Conservation (phyloP, 2,888 invertebrate genomes). For the Torymus texanus region DNA sequence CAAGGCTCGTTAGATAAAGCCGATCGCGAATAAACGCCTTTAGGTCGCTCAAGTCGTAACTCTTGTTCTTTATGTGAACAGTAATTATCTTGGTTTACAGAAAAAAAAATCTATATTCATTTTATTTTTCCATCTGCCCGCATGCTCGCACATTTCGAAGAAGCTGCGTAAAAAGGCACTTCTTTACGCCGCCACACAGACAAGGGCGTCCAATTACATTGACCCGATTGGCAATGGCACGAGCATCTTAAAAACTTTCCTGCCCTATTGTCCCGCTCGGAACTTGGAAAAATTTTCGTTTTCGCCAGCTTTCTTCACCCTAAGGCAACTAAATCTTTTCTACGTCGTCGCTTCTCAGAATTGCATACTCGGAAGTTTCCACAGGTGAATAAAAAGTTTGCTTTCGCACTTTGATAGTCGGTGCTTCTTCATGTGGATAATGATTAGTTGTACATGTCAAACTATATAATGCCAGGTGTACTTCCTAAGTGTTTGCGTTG, state of each 20-base stretch:
- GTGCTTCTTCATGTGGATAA: too few relatives aligned
- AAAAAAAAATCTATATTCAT: constrained; percentile 45
- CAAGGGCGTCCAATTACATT: constrained; percentile 65
- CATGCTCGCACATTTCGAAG: constrained; percentile 54
- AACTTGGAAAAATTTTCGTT: too few relatives aligned
- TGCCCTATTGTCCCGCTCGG: not conserved
- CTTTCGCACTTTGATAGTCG: too few relatives aligned
- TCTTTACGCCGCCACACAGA: constrained; percentile 19
- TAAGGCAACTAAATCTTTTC: too few relatives aligned
- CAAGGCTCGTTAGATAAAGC: constrained; percentile 47
- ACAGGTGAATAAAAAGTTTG: too few relatives aligned
- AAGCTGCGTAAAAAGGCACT: constrained; percentile 52
- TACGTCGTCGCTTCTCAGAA: too few relatives aligned
- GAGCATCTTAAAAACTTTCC: constrained; percentile 39
- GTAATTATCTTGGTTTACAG: constrained; percentile 40
- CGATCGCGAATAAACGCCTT: constrained; percentile 35
- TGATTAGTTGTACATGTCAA: too few relatives aligned
- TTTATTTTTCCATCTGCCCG: constrained; percentile 47
- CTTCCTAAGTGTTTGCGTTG: too few relatives aligned
- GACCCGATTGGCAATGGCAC: constrained; percentile 61
- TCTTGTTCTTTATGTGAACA: constrained; percentile 45
- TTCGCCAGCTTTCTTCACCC: too few relatives aligned
- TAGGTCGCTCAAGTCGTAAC: constrained; percentile 48
- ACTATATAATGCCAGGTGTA: too few relatives aligned
- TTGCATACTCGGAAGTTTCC: too few relatives aligned